Conservation (phyloP, 2,113 vertebrate species). For the Emydura subglobosa region DNA sequence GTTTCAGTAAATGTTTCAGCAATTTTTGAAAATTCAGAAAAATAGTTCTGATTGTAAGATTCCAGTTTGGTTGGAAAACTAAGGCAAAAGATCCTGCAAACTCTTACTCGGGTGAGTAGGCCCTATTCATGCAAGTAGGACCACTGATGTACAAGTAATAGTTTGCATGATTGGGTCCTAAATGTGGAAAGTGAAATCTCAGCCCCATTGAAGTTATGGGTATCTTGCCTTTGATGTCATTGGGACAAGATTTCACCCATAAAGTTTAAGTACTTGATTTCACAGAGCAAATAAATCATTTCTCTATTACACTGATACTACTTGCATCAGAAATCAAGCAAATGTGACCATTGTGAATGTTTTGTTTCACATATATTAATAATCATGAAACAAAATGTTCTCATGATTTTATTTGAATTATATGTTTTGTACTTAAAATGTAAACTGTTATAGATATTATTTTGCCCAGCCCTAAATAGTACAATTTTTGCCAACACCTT, state of each 20-base stretch:
- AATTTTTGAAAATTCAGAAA: not conserved
- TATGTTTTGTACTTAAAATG: conserved; percentile 51
- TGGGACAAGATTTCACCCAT: not conserved
- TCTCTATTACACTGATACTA: fast-evolving
- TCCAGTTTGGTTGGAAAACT: not conserved
- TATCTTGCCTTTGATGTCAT: not conserved
- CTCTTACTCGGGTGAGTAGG: not conserved
- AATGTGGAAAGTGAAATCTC: not conserved
- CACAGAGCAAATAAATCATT: not conserved
- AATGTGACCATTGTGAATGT: not conserved
- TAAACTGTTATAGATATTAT: conserved; percentile 27
- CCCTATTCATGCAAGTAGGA: not conserved
- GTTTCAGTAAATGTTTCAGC: not conserved
- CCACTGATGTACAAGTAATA: not conserved
- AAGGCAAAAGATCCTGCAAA: not conserved
- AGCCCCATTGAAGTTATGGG: fast-evolving
- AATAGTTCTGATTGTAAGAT: not conserved
- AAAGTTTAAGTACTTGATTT: not conserved
- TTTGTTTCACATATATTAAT: not conserved
- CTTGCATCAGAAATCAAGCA: not conserved
- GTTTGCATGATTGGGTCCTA: not conserved
- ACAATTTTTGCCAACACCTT: conserved; percentile 63
- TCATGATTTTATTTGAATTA: not conserved
- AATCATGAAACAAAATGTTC: conserved; percentile 2
- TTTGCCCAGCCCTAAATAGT: conserved; percentile 66